Percentiles rank a stretch among this genome's conserved stretches.
Conservation (phyloP, 2,113 vertebrate species). For the Rhinopomastus cyanomelas region DNA sequence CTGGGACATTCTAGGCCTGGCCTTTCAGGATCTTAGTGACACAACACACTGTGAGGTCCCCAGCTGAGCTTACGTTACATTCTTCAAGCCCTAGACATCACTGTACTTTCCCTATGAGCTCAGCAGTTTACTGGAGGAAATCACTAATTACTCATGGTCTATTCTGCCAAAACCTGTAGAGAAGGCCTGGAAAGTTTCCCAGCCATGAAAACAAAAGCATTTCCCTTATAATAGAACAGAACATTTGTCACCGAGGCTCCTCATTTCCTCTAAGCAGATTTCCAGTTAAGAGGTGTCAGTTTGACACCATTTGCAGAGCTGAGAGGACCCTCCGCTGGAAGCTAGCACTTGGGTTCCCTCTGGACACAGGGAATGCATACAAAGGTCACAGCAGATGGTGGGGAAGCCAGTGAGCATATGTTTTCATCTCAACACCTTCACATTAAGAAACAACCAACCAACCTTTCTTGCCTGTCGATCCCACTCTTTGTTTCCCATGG, state of each 20-base stretch:
- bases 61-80: neutral
- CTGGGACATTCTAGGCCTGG: neutral
- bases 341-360: constrained; percentile 42
- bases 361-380: neutral
- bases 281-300: constrained; percentile 42
- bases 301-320: constrained; percentile 53
- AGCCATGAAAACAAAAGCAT: neutral
- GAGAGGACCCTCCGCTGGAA: constrained; percentile 31
- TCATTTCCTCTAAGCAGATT: constrained; percentile 38
- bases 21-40: neutral
- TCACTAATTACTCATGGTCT: constrained; percentile 16
- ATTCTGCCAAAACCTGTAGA: constrained; percentile 6
- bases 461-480: neutral
- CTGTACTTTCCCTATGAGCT: neutral
- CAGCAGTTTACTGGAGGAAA: neutral
- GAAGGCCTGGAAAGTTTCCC: constrained; percentile 45
- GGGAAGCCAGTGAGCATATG: constrained; percentile 39
- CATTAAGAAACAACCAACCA: neutral
- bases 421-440: constrained; percentile 43
- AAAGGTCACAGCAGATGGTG: constrained; percentile 60
- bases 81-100: neutral
- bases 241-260: constrained; percentile 4
- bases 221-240: neutral
- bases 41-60: neutral
- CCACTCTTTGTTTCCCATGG: neutral